phyloP scores from a whole-genome alignment of 2,113 vertebrate species.

The Stercorarius parasiticus region DNA sequence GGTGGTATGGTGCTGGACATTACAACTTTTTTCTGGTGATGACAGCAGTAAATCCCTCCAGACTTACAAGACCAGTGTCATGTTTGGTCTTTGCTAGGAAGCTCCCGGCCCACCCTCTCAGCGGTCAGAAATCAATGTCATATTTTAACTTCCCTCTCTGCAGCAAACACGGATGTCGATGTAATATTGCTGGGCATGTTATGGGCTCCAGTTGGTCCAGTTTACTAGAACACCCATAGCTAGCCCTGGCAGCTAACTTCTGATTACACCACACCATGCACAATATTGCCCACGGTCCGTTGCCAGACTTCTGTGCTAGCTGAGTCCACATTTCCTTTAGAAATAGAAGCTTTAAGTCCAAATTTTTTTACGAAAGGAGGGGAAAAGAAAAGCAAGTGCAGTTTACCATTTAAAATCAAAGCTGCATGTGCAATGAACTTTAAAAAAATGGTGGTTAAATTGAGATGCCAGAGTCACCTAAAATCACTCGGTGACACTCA shows the following conservation, averaged over 20 bases:
- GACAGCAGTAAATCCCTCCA: background rate
- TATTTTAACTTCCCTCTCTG: background rate
- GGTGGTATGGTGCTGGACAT: background rate
- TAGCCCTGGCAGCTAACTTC: background rate
- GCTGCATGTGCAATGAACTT: background rate
- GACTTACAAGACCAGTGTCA: background rate
- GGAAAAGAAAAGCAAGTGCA: background rate
- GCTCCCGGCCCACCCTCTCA: background rate
- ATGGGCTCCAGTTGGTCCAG: background rate
- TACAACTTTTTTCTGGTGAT: background rate
- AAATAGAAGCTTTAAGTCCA: background rate
- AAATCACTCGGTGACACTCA: background rate
- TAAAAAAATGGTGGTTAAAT: background rate
- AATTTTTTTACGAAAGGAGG: background rate
- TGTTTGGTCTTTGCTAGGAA: background rate
- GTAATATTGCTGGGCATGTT: background rate
- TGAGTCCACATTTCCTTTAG: background rate
- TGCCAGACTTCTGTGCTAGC: background rate
- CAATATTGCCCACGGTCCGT: background rate
- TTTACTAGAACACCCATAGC: background rate
- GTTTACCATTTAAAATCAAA: background rate
- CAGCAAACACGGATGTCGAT: rapidly evolving
- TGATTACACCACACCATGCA: background rate
- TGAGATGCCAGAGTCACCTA: background rate
- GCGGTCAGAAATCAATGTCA: background rate